These are phyloP conservation scores for Drosophila fuyamai DNA, from an alignment of 1,140 invertebrate species.

Conservation along the genomic window DNA sequence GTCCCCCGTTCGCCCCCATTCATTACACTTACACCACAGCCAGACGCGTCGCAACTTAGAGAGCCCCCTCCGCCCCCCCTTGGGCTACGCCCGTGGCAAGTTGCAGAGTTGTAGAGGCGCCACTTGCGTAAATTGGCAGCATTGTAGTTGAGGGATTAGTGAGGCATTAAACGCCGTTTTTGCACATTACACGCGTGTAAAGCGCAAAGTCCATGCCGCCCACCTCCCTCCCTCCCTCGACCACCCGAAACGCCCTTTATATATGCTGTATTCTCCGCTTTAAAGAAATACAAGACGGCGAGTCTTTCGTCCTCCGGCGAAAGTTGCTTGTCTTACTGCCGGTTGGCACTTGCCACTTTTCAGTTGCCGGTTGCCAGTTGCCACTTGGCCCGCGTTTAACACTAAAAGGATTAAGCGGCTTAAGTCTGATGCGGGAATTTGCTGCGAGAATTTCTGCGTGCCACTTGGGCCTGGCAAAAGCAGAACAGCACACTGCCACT, in stretches of 20 bases:
- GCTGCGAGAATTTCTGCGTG: constrained; percentile 78
- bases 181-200: constrained; percentile 83
- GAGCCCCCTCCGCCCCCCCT: not conserved
- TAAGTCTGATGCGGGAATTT: constrained; percentile 76
- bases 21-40: constrained; percentile 64
- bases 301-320: constrained; percentile 10
- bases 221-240: not conserved
- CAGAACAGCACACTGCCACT: constrained; percentile 21
- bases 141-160: constrained; percentile 83
- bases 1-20: constrained; percentile 34
- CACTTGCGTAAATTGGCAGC: constrained; percentile 82
- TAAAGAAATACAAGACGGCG: constrained; percentile 62
- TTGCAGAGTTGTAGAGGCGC: constrained; percentile 30
- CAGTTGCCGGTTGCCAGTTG: constrained; percentile 52
- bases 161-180: constrained; percentile 82
- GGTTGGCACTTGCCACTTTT: constrained; percentile 39
- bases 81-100: constrained; percentile 1
- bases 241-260: not conserved
- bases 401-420: constrained; percentile 82
- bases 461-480: constrained; percentile 21
- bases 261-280: constrained; percentile 54
- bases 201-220: constrained; percentile 70
- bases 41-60: constrained; percentile 33
- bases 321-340: constrained; percentile 62
- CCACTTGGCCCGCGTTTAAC: constrained; percentile 73